Conservation (phyloP, 2,113 vertebrate species). For the Datnioides undecimradiatus region DNA sequence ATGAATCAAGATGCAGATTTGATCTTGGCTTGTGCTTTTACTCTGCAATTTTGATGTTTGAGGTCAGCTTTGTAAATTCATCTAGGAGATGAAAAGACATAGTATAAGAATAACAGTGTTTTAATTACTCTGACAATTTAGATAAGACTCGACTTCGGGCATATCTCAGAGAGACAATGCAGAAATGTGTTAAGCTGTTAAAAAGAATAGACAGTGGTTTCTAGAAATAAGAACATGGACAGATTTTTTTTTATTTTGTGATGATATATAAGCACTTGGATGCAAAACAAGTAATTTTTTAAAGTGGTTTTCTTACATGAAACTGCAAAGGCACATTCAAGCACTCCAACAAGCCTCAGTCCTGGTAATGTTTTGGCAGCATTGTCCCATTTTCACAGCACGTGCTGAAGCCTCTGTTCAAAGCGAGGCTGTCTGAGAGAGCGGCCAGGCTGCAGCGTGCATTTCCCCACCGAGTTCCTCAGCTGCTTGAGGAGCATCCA, state of each 20-base stretch:
- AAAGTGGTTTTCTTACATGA: slow-evolving; percentile 54
- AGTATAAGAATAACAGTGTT: slow-evolving; percentile 9
- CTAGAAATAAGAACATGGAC: slow-evolving; percentile 31
- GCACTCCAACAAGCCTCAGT: slow-evolving; percentile 34
- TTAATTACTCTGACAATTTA: slow-evolving; percentile 20
- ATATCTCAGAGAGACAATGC: not conserved
- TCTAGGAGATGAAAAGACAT: slow-evolving; percentile 24
- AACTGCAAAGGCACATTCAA: slow-evolving; percentile 56
- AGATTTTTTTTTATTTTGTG: slow-evolving; percentile 59
- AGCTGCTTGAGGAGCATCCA: slow-evolving; percentile 92
- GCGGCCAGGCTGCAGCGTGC: slow-evolving; percentile 72
- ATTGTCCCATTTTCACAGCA: slow-evolving; percentile 71
- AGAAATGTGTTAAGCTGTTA: not conserved
- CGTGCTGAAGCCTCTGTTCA: slow-evolving; percentile 76
- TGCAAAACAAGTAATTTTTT: slow-evolving; percentile 31
- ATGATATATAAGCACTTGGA: slow-evolving; percentile 37
- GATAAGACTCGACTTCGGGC: not conserved
- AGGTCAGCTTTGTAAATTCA: slow-evolving; percentile 29
- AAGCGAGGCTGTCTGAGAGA: slow-evolving; percentile 82
- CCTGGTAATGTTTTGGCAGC: slow-evolving; percentile 30
- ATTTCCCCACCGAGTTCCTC: slow-evolving; percentile 87
- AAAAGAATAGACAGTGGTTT: slow-evolving; percentile 38
- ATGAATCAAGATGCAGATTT: slow-evolving; percentile 70
- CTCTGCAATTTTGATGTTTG: slow-evolving; percentile 38
- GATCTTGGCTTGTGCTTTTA: slow-evolving; percentile 57